Evolutionary conservation across 2,113 vertebrate species (phyloP), one percentile per base, ranked within the genome.

Genomic region (Morone saxatilis): DNA sequence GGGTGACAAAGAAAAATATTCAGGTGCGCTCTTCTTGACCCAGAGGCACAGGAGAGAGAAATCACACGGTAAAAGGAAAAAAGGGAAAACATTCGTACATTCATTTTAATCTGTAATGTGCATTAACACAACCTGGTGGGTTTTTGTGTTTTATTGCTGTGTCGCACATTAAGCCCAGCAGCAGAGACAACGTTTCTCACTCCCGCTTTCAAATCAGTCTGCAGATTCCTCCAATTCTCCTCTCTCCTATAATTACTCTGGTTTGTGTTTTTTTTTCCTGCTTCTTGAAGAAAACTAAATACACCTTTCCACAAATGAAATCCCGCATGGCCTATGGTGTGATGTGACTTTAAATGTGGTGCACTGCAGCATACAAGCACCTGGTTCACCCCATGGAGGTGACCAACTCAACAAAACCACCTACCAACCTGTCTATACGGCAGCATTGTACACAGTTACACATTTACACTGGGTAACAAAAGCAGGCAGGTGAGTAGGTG

Each of bases 241-340:
- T 48, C n/a, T 61, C 78, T 56, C 75, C 80, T 85, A 7, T 66
- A 69, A 86, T 85, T 86, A 79, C 57, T 70, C 17, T 9, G 47
- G 13, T 53, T 54, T 31, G 50, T 6, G 22, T 76, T 76, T 56
- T 74, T 51, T 17, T 66, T 78, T 69, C 54, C 70, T 61, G 65
- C 43, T 77, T 80, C 22, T 77, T 38, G 41, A 69, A 53, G 73
- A 89, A 76, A 86, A 69, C 54, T 56, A 76, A 85, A 89, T 4
- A 6, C 84, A 71, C 50, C 74, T 80, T 73, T 75, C 57, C 25
- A 45, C 48, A 75, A 86, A 86, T 78, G 8, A 77, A 14, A 87
- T 69, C 74, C 61, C 79, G 12, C 4, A 10, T 12, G n/a, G 11
- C 25, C 38, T 0, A 47, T 20, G 56, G 74, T 48, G 47, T 56